Evolutionary conservation across 1,140 invertebrate species (phyloP).

Genomic region (Mesaphorura yosii): DNA sequence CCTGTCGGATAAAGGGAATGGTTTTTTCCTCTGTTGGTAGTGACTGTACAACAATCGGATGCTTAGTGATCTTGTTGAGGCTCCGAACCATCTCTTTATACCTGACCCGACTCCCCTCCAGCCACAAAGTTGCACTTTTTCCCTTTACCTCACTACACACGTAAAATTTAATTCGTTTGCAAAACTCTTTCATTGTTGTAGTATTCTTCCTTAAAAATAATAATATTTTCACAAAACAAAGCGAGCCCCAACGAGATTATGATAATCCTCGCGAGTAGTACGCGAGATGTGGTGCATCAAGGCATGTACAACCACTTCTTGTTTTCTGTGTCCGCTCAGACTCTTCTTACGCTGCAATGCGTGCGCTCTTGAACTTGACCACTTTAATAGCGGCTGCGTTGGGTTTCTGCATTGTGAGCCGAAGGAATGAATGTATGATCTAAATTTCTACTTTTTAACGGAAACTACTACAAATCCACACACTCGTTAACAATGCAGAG

Average conservation of each 20-base stretch:
- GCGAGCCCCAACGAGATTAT: too few relatives aligned
- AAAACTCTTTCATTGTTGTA: too few relatives aligned
- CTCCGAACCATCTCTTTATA: conserved; percentile 29
- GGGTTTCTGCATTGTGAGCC: too few relatives aligned
- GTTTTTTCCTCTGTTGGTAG: conserved; percentile 28
- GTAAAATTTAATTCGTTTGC: too few relatives aligned
- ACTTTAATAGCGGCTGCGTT: conserved; percentile 7
- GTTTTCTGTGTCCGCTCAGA: background rate
- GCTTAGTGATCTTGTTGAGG: conserved; percentile 28
- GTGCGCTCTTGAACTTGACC: conserved; percentile 32
- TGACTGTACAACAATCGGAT: conserved; percentile 27
- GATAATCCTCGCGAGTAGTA: too few relatives aligned
- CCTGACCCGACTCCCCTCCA: conserved; percentile 29
- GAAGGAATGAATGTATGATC: conserved; percentile 18
- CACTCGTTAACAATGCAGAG: too few relatives aligned
- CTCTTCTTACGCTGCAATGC: conserved; percentile 8
- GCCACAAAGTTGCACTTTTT: conserved; percentile 22
- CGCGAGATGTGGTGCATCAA: too few relatives aligned
- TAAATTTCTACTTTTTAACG: conserved; percentile 33
- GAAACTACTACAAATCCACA: conserved; percentile 27
- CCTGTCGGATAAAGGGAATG: too few relatives aligned
- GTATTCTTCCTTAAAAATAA: too few relatives aligned
- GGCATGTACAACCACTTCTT: too few relatives aligned
- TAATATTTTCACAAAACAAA: too few relatives aligned
- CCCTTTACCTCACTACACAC: background rate